Base-by-base conservation (phyloP, 2,113 vertebrate genomes). In the Mirza zaza region DNA sequence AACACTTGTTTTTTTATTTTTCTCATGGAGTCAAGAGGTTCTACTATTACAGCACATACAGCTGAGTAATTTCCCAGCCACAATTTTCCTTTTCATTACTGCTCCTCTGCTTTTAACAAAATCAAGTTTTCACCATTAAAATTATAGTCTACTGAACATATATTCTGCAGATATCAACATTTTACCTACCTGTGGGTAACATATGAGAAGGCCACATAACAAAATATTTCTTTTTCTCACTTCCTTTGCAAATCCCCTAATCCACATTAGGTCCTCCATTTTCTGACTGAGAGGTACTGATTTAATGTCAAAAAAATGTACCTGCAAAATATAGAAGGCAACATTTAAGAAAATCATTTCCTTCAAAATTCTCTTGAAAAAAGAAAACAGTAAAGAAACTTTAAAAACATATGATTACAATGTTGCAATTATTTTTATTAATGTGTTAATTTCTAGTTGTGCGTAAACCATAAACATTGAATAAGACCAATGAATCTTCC, bases 151-250 rank as follows among this genome's bases (percentile, higher is more conserved):
- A 94, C 18, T 96, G 42, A 95, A 71, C 32, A 91, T 81, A 82
- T 8, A 83, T 86, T 96, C 75, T 67, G 45, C 84, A 95, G 1
- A 1, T 13, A 34, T 9, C 65, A 96, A 91, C 65, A 45, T 96
- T 91, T 91, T 90, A 97, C 98, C 48, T 98, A 99, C 99, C 99
- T 98, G 96, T 67, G 97, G 86, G 84, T 87, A 96, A 14, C 92
- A 97, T 57, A 99, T 94, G 93, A 99, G 94, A 27, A 99, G 97
- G 12, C 98, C 98, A 84, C 92, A 99, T 89, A 99, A 83, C 59
- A 99, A 98, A 98, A 99, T 96, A 95, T 99, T 98, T 91, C 97
- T 98, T 91, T 96, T 97, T 95, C 97, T 98, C 23, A 96, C 50
- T 98, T 99, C 98, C 42, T 97, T 98, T 97, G 98, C 98, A 96